A percentile compares a stretch with the other conserved stretches of the same genome.
Conservation (phyloP, 2,797 vertebrate species). For the Sebastes ruberrimus region DNA sequence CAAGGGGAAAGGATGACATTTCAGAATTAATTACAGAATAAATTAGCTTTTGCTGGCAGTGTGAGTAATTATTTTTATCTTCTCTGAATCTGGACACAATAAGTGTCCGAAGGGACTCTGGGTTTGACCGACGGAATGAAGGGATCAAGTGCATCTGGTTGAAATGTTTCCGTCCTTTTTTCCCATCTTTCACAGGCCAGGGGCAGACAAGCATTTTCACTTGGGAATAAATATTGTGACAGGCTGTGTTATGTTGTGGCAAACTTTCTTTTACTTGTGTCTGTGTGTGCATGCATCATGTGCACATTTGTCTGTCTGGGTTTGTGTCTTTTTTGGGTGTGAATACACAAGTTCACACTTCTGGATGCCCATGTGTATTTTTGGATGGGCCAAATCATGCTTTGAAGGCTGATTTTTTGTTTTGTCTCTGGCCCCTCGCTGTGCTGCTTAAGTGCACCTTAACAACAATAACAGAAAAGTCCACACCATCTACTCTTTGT, state of each 20-base stretch:
- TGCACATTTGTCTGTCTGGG: slow-evolving; percentile 9
- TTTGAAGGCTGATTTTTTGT: not conserved
- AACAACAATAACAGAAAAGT: not conserved
- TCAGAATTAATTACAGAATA: slow-evolving; percentile 75
- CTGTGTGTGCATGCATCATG: slow-evolving; percentile 6
- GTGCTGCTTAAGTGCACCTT: not conserved
- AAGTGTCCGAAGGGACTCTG: slow-evolving; percentile 29
- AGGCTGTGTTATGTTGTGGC: slow-evolving; percentile 14
- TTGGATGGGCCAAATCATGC: slow-evolving; percentile 1
- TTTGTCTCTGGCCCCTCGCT: not conserved
- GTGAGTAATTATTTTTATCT: slow-evolving; percentile 56
- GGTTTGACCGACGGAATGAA: slow-evolving; percentile 42
- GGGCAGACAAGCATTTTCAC: slow-evolving; percentile 34
- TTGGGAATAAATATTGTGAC: slow-evolving; percentile 53
- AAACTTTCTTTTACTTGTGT: slow-evolving; percentile 3
- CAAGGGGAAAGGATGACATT: slow-evolving; percentile 67
- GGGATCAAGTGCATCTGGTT: slow-evolving; percentile 44
- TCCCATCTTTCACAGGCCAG: slow-evolving; percentile 30
- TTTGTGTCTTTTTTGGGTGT: slow-evolving; percentile 11
- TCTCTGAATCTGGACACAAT: slow-evolving; percentile 55
- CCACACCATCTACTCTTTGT: not conserved
- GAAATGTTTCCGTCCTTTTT: slow-evolving; percentile 26
- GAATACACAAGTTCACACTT: slow-evolving; percentile 14
- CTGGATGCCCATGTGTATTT: not conserved
- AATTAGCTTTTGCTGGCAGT: slow-evolving; percentile 66